Evolutionary conservation across 2,113 vertebrate genomes (phyloP), one percentile per base, ranked within the genome.

Genomic region (Poicephalus meyeri): DNA sequence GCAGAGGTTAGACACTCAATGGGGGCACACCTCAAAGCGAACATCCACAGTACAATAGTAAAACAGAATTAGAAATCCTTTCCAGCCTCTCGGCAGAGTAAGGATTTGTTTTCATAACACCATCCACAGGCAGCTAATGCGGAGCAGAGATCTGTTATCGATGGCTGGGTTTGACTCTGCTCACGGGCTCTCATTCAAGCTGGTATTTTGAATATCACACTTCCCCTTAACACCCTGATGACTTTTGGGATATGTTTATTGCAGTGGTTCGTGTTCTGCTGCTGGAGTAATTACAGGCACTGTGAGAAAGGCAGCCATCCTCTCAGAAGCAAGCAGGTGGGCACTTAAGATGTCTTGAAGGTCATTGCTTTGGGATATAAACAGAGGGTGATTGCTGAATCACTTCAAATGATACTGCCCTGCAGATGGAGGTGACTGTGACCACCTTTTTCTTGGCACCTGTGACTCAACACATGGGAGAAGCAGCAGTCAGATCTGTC

Each of bases 391-490:
- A 28, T 47, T n/a, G 23, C 35, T 25, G 23, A 65, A 46, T 20
- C 5, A 4, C 58, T 79, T 60, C 56, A 60, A 28, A 39, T 35
- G 4, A 28, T 28, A 33, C 3, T 26, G 49, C 35, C 35, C 53
- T 25, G 39, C 3, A 7, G 72, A 52, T 2, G 44, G 55, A 70
- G 35, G 39, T 6, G 26, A 42, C 44, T 4, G 8, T 13, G 8
- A 15, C 58, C 63, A 11, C 12, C 42, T 68, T 41, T 6, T 29
- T 41, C 53, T 35, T 6, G 17, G 37, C 5, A 52, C 7, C 17
- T 35, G 24, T 1, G 2, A 55, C 23, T 21, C 53, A 52, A 39
- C 21, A n/a, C 1, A 1, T 0, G 2, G 60, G 41, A 66, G 37
- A 39, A 60, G 35, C 12, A 7, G 50, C 2, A 4, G 19, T 17